These are phyloP conservation scores for Hassar affinis DNA, from an alignment of 2,113 vertebrate genomes.

Conservation along the genomic window DNA sequence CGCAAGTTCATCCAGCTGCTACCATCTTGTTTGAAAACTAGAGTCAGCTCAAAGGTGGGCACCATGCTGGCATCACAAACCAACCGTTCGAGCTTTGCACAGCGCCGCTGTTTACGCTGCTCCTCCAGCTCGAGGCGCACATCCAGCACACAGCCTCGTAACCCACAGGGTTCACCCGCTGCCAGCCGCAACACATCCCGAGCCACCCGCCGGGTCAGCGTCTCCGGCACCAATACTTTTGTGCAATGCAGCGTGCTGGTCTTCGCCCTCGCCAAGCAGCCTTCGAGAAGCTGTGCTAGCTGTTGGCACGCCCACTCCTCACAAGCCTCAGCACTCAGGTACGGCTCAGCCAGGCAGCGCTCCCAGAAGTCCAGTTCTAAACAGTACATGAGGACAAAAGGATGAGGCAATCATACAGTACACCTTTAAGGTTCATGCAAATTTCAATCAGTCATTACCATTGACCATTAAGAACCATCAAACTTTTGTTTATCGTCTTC, in stretches of 20 bases:
- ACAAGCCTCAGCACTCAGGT: slow-evolving; percentile 65
- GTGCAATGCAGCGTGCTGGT: slow-evolving; percentile 80
- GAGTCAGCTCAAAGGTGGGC: slow-evolving; percentile 84
- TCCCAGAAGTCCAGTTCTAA: slow-evolving; percentile 83
- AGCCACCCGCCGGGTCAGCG: slow-evolving; percentile 77
- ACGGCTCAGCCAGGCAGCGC: slow-evolving; percentile 71
- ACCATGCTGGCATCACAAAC: slow-evolving; percentile 77
- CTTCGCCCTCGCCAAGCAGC: slow-evolving; percentile 81
- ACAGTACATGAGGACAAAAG: slow-evolving; percentile 13
- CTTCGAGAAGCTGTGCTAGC: slow-evolving; percentile 79
- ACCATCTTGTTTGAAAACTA: slow-evolving; percentile 85
- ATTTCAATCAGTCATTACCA: background rate
- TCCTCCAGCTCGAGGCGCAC: slow-evolving; percentile 80
- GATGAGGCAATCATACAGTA: background rate
- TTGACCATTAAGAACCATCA: background rate
- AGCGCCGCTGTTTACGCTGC: slow-evolving; percentile 65
- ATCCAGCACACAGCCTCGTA: slow-evolving; percentile 79
- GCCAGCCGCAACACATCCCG: slow-evolving; percentile 77
- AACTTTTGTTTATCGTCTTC: background rate
- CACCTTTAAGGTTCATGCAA: background rate
- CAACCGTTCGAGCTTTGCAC: slow-evolving; percentile 79
- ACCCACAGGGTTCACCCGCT: slow-evolving; percentile 80
- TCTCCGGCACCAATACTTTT: slow-evolving; percentile 81
- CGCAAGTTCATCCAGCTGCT: slow-evolving; percentile 78
- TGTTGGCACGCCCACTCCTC: slow-evolving; percentile 76